These are phyloP conservation scores for Tiliacea aurago DNA, from an alignment of 2,888 invertebrate genomes.

Conservation along the genomic window DNA sequence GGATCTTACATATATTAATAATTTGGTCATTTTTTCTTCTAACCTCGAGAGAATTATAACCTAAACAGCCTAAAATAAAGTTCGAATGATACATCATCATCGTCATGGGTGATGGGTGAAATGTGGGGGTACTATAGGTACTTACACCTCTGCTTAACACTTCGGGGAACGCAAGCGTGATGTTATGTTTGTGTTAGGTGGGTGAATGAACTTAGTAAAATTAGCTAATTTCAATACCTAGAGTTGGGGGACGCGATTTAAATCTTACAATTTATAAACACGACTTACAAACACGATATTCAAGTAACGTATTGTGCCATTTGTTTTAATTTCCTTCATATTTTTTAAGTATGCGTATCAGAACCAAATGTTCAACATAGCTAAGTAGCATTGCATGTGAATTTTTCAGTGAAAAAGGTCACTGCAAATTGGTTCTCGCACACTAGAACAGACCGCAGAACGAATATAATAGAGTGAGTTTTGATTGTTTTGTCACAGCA, in stretches of 20 bases:
- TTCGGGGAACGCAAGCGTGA: background rate
- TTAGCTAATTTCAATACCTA: background rate
- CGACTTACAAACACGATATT: background rate
- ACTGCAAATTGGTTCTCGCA: conserved; percentile 1
- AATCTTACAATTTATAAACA: background rate
- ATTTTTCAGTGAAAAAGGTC: background rate
- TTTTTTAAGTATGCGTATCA: background rate
- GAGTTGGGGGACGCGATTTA: background rate
- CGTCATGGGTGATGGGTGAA: background rate
- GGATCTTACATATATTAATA: too few species aligned
- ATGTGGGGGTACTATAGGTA: background rate
- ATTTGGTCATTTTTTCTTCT: too few species aligned
- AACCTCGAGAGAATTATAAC: too few species aligned
- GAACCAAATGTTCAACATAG: background rate
- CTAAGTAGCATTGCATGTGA: background rate
- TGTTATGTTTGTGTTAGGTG: background rate
- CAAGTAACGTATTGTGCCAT: background rate
- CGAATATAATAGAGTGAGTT: conserved; percentile 2
- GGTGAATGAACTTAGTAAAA: background rate
- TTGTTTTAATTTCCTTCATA: background rate
- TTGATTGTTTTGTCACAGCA: conserved; percentile 21
- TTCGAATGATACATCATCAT: too few species aligned
- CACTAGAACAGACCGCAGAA: conserved; percentile 12
- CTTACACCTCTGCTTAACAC: background rate
- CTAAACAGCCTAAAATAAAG: too few species aligned